Evolutionary conservation across 2,888 invertebrate genomes (phyloP).

Genomic region (Teleogryllus oceanicus): DNA sequence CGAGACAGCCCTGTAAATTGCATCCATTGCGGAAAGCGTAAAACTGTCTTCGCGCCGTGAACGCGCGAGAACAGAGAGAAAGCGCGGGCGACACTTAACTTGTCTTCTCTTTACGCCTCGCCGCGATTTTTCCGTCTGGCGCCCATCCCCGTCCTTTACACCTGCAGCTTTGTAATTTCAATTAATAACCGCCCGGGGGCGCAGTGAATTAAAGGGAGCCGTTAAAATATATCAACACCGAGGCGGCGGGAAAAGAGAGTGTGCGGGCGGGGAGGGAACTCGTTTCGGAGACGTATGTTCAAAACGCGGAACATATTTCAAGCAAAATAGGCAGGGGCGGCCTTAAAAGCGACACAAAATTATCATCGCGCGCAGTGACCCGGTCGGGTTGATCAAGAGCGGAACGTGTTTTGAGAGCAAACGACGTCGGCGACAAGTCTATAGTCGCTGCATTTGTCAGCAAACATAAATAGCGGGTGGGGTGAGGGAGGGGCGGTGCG

Average conservation of each 20-base stretch:
- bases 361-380: conserved; percentile 1
- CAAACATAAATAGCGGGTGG: not conserved
- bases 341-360: not conserved
- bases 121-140: too few species aligned
- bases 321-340: conserved; percentile 18
- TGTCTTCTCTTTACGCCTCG: too few species aligned
- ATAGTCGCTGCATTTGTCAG: conserved; percentile 7
- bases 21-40: too few species aligned
- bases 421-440: conserved; percentile 1
- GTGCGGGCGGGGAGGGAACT: not conserved
- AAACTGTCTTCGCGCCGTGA: too few species aligned
- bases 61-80: too few species aligned
- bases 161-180: not conserved
- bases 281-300: not conserved
- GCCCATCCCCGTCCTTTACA: too few species aligned
- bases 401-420: conserved; percentile 18
- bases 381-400: conserved; percentile 7
- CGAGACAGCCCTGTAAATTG: too few species aligned
- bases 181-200: not conserved
- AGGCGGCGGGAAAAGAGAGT: too few species aligned
- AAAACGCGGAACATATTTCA: conserved; percentile 18
- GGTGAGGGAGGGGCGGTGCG: too few species aligned
- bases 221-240: too few species aligned
- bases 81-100: too few species aligned
- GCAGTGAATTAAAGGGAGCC: not conserved